phyloP scores from a whole-genome alignment of 2,888 invertebrate species.

The Diplolepis rosae region DNA sequence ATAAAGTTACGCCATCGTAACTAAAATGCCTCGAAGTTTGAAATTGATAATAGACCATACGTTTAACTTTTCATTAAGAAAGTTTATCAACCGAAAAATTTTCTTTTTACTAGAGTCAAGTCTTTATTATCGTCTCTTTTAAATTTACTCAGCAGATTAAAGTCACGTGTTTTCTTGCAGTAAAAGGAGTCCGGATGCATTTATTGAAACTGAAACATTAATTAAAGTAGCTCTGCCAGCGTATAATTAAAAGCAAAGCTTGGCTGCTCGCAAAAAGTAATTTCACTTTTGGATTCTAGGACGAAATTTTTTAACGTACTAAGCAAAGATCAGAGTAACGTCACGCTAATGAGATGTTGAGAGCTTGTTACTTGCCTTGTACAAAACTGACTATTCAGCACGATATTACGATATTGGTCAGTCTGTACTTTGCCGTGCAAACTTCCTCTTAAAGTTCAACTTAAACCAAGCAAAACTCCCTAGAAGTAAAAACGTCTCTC shows the following conservation, averaged over 20 bases:
- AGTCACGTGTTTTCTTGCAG: neutral
- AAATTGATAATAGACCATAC: no score
- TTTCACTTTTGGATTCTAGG: slow-evolving; percentile 5
- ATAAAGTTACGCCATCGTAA: no score
- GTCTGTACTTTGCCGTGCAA: slow-evolving; percentile 8
- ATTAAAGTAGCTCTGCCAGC: neutral
- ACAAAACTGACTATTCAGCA: slow-evolving; percentile 15
- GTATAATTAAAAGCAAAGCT: neutral
- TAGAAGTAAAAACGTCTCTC: slow-evolving; percentile 12
- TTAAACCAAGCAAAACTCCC: slow-evolving; percentile 8
- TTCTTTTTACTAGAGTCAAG: no score
- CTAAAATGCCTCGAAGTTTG: no score
- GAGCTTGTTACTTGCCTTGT: slow-evolving; percentile 13
- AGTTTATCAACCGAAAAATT: no score
- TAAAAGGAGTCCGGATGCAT: neutral
- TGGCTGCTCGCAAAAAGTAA: neutral
- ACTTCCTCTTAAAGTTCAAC: slow-evolving; percentile 16
- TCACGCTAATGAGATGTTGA: slow-evolving; percentile 16
- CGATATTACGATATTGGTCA: slow-evolving; percentile 21
- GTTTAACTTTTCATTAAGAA: no score
- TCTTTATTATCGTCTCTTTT: no score
- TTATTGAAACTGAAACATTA: neutral
- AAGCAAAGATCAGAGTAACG: slow-evolving; percentile 3
- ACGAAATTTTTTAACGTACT: slow-evolving; percentile 9
- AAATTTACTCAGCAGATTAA: neutral